phyloP scores from a whole-genome alignment of 2,888 invertebrate genomes.

The Schizaphis graminum region DNA sequence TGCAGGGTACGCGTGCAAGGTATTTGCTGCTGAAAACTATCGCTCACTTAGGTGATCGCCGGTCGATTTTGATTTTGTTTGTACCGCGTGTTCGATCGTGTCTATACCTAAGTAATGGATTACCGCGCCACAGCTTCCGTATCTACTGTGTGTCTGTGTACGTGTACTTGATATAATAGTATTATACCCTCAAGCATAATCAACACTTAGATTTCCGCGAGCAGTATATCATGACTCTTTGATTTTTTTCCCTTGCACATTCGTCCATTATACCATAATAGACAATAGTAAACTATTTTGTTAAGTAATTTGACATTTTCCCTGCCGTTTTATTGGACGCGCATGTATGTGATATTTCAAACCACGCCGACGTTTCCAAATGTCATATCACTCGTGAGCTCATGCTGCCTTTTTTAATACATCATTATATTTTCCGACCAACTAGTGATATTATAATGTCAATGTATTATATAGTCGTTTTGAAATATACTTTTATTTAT shows the following conservation, averaged over 20 bases:
- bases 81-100: background rate
- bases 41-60: background rate
- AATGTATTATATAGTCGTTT: background rate
- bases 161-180: background rate
- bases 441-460: background rate
- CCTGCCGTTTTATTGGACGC: background rate
- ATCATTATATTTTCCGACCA: background rate
- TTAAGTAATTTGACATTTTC: constrained; percentile 54
- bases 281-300: background rate
- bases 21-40: background rate
- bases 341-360: background rate
- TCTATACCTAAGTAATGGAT: background rate
- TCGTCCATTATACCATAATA: background rate
- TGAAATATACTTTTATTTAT: background rate
- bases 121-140: background rate
- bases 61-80: background rate
- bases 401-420: background rate
- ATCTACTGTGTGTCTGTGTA: background rate
- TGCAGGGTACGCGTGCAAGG: background rate
- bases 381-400: background rate
- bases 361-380: background rate
- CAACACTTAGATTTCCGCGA: background rate
- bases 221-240: background rate
- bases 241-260: background rate
- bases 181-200: background rate